phyloP scores from a whole-genome alignment of 2,888 invertebrate genomes.

The Drosophila lacicola region DNA sequence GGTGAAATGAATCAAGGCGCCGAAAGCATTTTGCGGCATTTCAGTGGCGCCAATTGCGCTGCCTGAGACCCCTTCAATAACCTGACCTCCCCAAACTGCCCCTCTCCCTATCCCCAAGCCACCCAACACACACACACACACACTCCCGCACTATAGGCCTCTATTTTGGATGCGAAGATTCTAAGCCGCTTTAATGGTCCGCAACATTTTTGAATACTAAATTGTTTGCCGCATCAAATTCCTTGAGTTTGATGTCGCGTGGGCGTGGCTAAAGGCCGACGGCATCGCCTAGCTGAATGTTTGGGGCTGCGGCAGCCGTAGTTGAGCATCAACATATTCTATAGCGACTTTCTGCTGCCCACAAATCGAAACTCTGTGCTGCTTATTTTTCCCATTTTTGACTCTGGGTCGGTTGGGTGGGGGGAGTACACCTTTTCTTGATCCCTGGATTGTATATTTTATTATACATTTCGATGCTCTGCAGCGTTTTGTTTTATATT shows the following conservation, averaged over 20 bases:
- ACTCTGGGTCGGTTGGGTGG: background rate
- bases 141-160: background rate
- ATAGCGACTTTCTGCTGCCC: constrained; percentile 32
- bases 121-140: background rate
- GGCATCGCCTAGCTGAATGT: constrained; percentile 41
- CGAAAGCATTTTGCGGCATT: constrained; percentile 49
- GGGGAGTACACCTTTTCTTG: constrained; percentile 62
- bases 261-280: constrained; percentile 10
- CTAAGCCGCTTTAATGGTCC: constrained; percentile 75
- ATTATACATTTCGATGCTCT: constrained; percentile 54
- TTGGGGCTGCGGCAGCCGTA: constrained; percentile 40
- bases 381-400: background rate
- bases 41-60: constrained; percentile 43
- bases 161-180: constrained; percentile 30
- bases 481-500: constrained; percentile 1
- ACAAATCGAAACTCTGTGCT: constrained; percentile 29
- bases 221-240: constrained; percentile 54
- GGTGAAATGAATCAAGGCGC: constrained; percentile 57
- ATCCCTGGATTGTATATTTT: constrained; percentile 57
- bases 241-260: constrained; percentile 11
- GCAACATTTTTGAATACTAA: constrained; percentile 78
- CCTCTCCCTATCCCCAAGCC: background rate
- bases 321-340: constrained; percentile 60
- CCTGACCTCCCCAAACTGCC: background rate
- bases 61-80: constrained; percentile 1